Evolutionary conservation across 2,797 vertebrate species (phyloP), one percentile per base, ranked within the genome.

Genomic region (Mus minutoides): DNA sequence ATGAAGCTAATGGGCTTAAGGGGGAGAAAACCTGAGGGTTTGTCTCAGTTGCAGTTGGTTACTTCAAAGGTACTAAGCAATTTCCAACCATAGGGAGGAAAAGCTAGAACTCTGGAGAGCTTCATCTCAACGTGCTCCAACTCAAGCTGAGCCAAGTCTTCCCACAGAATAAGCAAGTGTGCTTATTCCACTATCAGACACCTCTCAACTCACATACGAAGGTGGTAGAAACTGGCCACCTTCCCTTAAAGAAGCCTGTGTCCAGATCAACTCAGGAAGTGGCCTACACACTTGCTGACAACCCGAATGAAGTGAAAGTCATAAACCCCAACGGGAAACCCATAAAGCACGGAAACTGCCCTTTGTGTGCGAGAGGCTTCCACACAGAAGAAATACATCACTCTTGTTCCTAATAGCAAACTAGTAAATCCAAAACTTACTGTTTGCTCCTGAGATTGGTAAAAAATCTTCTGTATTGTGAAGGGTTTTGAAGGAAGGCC

Each of bases 311-410:
- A 83, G 26, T 84, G 75, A 86, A 92, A 91, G n/a, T 56, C 56
- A 71, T 56, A 34, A 90, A 67, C 13, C 12, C 26, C 54, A 93
- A 54, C 1, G 86, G 37, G 69, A 96, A 95, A 91, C 52, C n/a
- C 37, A 11, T 17, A 60, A 94, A 94, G 16, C 29, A 46, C 17
- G 21, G 6, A 49, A 69, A 73, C 37, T 10, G 79, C 0, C 19
- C 14, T 90, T 90, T 73, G 13, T 40, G 67, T 75, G 17, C 77
- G 49, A 95, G 93, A 73, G 52, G 17, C 37, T 94, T 87, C 76
- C 67, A 67, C 19, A 60, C 22, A 69, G 21, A 85, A 34, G 29
- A 75, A 88, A 96, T 92, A 77, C 37, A n/a, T 29, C 54, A 29
- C 13, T 78, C 6, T 80, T 3, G 79, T 22, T 89, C 34, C 43